Evolutionary conservation across 2,888 invertebrate genomes (phyloP).

Genomic region (Achlya flavicornis): DNA sequence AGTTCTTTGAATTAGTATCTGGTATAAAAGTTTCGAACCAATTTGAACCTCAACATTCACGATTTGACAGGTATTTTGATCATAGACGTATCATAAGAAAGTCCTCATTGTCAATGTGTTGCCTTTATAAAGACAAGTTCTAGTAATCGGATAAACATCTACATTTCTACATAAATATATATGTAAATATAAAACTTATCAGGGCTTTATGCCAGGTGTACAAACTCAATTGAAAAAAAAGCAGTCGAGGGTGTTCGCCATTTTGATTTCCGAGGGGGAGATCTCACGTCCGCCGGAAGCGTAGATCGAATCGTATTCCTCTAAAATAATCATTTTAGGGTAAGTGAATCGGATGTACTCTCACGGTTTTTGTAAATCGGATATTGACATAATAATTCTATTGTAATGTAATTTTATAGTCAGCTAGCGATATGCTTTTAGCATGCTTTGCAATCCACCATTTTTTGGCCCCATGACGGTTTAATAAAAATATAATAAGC

Average conservation of each 20-base stretch:
- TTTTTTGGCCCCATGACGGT: too few species aligned
- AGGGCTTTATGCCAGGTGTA: constrained; percentile 48
- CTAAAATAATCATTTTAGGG: constrained; percentile 30
- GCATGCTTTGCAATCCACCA: too few species aligned
- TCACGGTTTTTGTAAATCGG: constrained; percentile 31
- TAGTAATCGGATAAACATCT: too few species aligned
- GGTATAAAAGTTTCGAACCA: too few species aligned
- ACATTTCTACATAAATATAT: neutral
- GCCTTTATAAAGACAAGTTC: too few species aligned
- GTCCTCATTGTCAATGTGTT: too few species aligned
- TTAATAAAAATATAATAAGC: too few species aligned
- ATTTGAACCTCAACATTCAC: too few species aligned
- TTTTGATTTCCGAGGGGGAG: constrained; percentile 47
- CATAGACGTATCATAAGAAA: too few species aligned
- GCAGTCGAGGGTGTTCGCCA: constrained; percentile 47
- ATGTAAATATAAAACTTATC: constrained; percentile 4
- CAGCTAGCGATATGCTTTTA: too few species aligned
- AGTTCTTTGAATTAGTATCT: too few species aligned
- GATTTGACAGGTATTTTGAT: too few species aligned
- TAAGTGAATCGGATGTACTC: constrained; percentile 32
- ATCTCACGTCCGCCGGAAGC: constrained; percentile 60
- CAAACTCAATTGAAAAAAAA: constrained; percentile 25
- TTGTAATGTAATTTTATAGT: neutral
- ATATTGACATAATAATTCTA: constrained; percentile 17
- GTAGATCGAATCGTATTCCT: constrained; percentile 35